Conservation (phyloP, 2,113 vertebrate genomes). For the Phaetusa simplex region DNA sequence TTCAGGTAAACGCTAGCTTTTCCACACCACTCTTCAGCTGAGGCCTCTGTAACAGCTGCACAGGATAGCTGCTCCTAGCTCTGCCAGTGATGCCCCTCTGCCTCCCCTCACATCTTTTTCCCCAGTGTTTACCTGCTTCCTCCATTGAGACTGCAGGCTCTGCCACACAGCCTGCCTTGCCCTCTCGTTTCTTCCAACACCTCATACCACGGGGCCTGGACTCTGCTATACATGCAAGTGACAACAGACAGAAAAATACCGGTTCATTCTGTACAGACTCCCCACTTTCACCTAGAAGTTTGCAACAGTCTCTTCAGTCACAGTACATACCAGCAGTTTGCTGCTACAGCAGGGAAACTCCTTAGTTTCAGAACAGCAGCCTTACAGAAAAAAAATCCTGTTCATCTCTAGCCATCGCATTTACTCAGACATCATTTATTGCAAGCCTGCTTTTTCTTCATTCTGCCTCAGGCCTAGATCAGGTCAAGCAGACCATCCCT, state of each 20-base stretch:
- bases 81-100: background rate
- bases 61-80: background rate
- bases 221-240: background rate
- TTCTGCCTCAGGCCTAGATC: slow-evolving; percentile 1
- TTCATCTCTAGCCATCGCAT: background rate
- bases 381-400: background rate
- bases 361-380: background rate
- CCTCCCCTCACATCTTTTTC: background rate
- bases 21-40: background rate
- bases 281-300: background rate
- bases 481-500: slow-evolving; percentile 1
- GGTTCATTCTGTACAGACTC: background rate
- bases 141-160: background rate
- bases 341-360: background rate
- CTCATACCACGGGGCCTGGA: fast-evolving
- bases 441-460: background rate
- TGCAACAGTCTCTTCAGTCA: background rate
- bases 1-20: background rate
- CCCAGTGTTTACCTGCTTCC: background rate
- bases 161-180: background rate
- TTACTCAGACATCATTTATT: background rate
- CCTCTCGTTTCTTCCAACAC: background rate
- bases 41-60: fast-evolving
- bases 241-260: fast-evolving
- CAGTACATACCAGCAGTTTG: background rate